These are phyloP conservation scores for Pseudochirops corinnae DNA, from an alignment of 2,797 vertebrate species.

Conservation along the genomic window DNA sequence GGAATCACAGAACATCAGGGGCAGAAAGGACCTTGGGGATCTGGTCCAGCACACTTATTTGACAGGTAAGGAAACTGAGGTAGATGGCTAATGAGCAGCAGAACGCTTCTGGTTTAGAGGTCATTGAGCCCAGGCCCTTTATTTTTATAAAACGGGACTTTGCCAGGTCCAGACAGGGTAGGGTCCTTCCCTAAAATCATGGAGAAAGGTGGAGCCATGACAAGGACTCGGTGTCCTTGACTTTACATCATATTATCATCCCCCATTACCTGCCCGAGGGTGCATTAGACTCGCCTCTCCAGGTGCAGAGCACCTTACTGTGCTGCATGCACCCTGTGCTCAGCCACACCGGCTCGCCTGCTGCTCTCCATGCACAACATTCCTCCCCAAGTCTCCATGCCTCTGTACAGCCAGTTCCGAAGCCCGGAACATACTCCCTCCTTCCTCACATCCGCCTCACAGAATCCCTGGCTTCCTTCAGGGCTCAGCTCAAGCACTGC, in stretches of 20 bases:
- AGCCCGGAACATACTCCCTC: background rate
- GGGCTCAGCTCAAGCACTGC: background rate
- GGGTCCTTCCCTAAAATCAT: background rate
- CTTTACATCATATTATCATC: no score
- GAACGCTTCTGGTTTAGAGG: background rate
- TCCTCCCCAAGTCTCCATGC: background rate
- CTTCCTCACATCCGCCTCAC: background rate
- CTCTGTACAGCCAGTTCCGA: background rate
- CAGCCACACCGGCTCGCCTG: background rate
- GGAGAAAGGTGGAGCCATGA: background rate
- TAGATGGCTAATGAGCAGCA: background rate
- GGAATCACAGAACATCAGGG: constrained; percentile 32
- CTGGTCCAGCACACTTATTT: constrained; percentile 38
- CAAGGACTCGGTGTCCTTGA: background rate
- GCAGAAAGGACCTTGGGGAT: background rate
- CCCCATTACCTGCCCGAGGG: background rate
- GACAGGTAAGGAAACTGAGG: constrained; percentile 54
- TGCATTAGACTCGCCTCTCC: background rate
- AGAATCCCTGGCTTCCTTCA: background rate
- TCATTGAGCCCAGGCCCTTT: background rate
- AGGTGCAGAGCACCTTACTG: background rate
- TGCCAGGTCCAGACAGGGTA: background rate
- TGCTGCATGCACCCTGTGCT: background rate
- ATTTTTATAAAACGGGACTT: no score
- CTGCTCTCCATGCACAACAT: background rate